Base-by-base conservation (phyloP, 2,888 invertebrate species). In the Ypsolopha sequella region DNA sequence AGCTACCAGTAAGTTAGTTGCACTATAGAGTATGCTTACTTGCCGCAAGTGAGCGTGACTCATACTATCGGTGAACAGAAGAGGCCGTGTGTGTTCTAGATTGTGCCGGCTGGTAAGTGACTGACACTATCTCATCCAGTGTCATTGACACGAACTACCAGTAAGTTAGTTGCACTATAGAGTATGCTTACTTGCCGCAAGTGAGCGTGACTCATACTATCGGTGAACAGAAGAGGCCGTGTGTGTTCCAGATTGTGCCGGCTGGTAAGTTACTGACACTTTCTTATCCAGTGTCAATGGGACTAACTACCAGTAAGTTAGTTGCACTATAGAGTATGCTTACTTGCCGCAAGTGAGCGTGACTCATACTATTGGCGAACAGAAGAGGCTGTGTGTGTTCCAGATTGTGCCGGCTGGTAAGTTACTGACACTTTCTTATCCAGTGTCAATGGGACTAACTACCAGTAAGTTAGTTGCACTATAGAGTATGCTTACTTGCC, bases 341-440 rank as follows among this genome's bases (percentile, higher is more conserved):
- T n/a, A n/a, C n/a, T n/a, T n/a, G n/a, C 95, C 0, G 91, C 93
- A 41, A 93, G 93, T 52, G 95, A 95, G 66, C 88, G 95, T 41
- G 95, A 96, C 89, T 56, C 96, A 96, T 81, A 76, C 90, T 50
- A 95, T 96, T 56, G 96, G 96, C 8, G 88, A 91, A 52, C 96
- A 96, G 78, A 88, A 89, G 62, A 90, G 92, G 56, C 95, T 96
- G 1, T 96, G 96, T 75, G 90, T 95, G 60, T 95, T 95, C 77
- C 95, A 95, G 80, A 92, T 96, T 44, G 94, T 95, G 50, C 94
- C 95, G 13, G 95, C 95, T 73, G 93, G 94, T 93, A 76, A 82
- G 75, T 58, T 2, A 24, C 24, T 24, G 4, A 24, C 24, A 24
- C 24, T 24, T 3, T 24, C 24, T 43, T 53, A 35, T 43, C 0